Evolutionary conservation across 2,113 vertebrate genomes (phyloP), one percentile per base, ranked within the genome.

Genomic region (Acrocephalus arundinaceus): DNA sequence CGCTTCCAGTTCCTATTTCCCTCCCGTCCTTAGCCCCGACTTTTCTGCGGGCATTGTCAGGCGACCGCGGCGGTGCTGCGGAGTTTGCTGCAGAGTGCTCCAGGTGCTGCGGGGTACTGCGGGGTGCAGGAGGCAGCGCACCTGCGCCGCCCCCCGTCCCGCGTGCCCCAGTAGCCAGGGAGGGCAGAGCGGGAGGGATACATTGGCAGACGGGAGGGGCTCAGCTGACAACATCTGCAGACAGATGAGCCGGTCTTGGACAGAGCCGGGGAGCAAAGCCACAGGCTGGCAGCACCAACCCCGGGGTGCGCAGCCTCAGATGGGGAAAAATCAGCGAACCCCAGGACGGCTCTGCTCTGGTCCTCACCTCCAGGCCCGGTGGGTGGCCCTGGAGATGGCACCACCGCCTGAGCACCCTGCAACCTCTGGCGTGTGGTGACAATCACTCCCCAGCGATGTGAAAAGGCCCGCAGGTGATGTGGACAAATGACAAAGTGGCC

Each of bases 361-460:
- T 54, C 57, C 66, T 19, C 5, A 0, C 7, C 7, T 3, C 73
- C n/a, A 22, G n/a, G 45, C 13, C 68, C 10, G 7, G 15, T 24
- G 54, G 16, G 28, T 37, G 80, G 52, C 31, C 73, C 65, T 0
- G 1, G 37, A 7, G 46, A 3, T 24, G 30, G 3, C 68, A 3
- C 2, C 30, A 31, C 72, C n/a, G n/a, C 58, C 30, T 2, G 39
- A 14, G 27, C 84, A 24, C 55, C 55, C 65, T 2, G 1, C 1
- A n/a, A n/a, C 41, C 2, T 22, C 3, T 2, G 39, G 58, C 16
- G 2, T n/a, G 22, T 0, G 39, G 48, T 10, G 27, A 1, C 2
- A 7, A 5, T 0, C 58, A 15, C 43, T 2, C 5, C n/a, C 25
- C 2, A 0, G 45, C 4, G 11, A 6, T 0, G 10, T 16, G 6